Percentiles rank a stretch among this genome's conserved stretches.
Evolutionary conservation across 2,113 vertebrate species (phyloP).

Genomic region (Synodontis membranacea): DNA sequence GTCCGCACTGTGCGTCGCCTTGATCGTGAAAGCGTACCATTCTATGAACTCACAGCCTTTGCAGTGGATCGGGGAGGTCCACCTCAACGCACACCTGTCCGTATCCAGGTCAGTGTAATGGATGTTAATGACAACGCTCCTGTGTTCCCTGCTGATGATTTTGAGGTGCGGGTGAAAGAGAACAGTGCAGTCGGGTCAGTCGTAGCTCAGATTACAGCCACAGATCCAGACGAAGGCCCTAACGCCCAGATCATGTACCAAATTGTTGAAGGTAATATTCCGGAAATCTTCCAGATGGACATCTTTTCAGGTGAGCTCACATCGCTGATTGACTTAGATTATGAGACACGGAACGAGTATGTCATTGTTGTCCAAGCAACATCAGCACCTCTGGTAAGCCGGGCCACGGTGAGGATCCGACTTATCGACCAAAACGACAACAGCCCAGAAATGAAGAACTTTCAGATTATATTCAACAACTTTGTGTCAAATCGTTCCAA

Average conservation of each 20-base stretch:
- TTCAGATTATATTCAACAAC: conserved; percentile 99
- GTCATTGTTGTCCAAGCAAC: conserved; percentile 98
- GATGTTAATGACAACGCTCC: conserved; percentile 98
- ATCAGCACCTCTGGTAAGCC: conserved; percentile 93
- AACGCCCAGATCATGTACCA: conserved; percentile 99
- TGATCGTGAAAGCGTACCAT: conserved; percentile 87
- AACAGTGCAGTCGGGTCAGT: conserved; percentile 96
- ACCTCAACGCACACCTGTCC: conserved; percentile 87
- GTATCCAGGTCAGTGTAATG: conserved; percentile 90
- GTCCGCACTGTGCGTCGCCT: conserved; percentile 88
- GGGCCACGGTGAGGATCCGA: conserved; percentile 88
- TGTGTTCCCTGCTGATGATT: conserved; percentile 92
- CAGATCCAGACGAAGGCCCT: conserved; percentile 91
- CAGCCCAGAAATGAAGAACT: conserved; percentile 88
- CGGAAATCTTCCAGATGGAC: conserved; percentile 98
- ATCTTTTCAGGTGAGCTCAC: conserved; percentile 98
- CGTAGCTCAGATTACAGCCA: conserved; percentile 92
- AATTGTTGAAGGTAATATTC: conserved; percentile 98
- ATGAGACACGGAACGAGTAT: conserved; percentile 87
- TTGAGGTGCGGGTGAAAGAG: conserved; percentile 93
- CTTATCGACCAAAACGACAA: conserved; percentile 98
- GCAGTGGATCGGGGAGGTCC: conserved; percentile 94
- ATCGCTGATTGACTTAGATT: conserved; percentile 94
- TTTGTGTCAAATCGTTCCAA: conserved; percentile 96
- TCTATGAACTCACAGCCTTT: conserved; percentile 93